Percentiles rank a stretch among this genome's conserved stretches.
phyloP scores from a whole-genome alignment of 1,140 invertebrate genomes.

The Sycophila sp. region DNA sequence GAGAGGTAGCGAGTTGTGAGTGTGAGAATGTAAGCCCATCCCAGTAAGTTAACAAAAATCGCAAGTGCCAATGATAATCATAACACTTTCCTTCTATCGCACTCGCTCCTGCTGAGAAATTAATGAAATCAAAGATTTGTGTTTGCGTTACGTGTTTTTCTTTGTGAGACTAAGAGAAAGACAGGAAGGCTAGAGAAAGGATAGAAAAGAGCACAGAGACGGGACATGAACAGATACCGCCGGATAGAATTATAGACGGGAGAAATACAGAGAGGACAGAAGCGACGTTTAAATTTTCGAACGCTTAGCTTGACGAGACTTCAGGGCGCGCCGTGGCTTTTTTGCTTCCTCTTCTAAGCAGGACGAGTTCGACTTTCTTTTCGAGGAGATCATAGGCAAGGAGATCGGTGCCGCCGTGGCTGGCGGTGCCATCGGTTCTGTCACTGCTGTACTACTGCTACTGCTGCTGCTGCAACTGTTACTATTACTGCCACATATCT shows the following conservation, averaged over 20 bases:
- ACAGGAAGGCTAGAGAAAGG: neutral
- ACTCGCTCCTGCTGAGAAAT: conserved; percentile 30
- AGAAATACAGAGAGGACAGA: neutral
- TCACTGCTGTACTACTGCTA: conserved; percentile 8
- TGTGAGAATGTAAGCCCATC: neutral
- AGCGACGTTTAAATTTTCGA: conserved; percentile 58
- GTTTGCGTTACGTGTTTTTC: neutral
- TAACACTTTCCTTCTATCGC: conserved; percentile 54
- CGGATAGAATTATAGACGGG: conserved; percentile 1
- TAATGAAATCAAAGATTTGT: neutral
- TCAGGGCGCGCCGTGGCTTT: conserved; percentile 60
- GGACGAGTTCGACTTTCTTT: conserved; percentile 53
- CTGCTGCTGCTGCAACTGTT: neutral
- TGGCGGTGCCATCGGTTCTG: conserved; percentile 54
- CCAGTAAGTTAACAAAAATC: no score
- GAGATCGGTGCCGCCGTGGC: conserved; percentile 43
- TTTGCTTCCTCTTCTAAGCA: conserved; percentile 53
- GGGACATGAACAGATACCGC: neutral
- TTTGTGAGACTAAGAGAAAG: neutral
- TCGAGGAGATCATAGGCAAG: conserved; percentile 51
- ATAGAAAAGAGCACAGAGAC: neutral
- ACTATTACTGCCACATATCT: conserved; percentile 27
- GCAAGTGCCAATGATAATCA: no score
- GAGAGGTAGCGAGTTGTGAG: conserved; percentile 15
- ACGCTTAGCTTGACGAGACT: conserved; percentile 63